Base-by-base conservation (phyloP, 1,140 invertebrate species). In the Platyscapa corneri region DNA sequence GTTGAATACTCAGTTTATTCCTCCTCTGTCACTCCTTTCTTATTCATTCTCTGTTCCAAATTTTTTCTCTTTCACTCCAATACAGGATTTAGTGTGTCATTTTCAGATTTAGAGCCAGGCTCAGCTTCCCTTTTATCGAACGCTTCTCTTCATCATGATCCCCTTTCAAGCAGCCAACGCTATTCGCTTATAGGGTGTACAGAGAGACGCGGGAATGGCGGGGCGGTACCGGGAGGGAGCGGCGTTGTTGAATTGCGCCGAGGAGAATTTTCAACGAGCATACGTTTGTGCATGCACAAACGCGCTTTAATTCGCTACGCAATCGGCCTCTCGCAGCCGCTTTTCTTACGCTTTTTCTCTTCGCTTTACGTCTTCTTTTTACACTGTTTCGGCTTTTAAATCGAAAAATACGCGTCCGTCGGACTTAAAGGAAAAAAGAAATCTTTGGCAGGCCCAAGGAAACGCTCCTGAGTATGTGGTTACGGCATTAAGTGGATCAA, bases 71-170 rank as follows among this genome's bases (percentile, higher is more conserved):
- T 53, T 76, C n/a, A 46, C 37, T 53, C 46, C 46, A 53, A 46
- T 16, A 32, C n/a, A 23, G 34, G 60, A 64, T 84, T 60, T 27
- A 82, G 74, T 77, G 32, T 82, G 80, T 86, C 80, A 86, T 86
- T 86, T 82, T 82, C 78, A 72, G 84, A 86, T 86, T 86, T 86
- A 76, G 49, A 81, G 70, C 60, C 20, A 39, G 82, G 37, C 16
- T 80, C 64, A 76, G 70, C 34, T 65, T 56, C 77, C 83, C 83
- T 80, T 80, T 65, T 80, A 78, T 80, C 67, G 65, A 56, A 56
- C 37, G 75, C 60, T 70, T 67, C 82, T 80, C 39, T 80, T 56
- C 60, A 20, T 30, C 53, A 12, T 56, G 39, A 67, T 79, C 83
- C 64, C 77, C 76, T 76, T 76, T 85, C 78, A 12, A 46, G 23